Conservation (phyloP, 1,140 invertebrate genomes). For the Drosophila aff. region DNA sequence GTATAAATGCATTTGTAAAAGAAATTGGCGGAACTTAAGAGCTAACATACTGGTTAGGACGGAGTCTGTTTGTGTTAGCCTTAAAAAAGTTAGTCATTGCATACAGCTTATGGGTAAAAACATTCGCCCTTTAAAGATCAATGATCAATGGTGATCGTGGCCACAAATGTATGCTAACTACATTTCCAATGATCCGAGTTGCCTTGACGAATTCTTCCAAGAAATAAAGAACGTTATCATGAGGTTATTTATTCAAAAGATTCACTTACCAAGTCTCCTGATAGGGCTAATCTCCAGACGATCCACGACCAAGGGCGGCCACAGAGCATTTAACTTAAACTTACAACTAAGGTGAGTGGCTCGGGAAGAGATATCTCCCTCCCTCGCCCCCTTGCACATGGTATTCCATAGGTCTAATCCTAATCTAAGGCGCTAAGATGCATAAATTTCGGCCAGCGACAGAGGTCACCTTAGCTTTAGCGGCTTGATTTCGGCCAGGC, state of each 20-base stretch:
- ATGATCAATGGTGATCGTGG: background rate
- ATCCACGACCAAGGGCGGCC: too few relatives aligned
- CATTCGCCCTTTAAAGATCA: background rate
- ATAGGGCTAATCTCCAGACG: background rate
- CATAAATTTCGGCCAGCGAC: background rate
- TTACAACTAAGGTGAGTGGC: slow-evolving; percentile 5
- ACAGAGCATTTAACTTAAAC: slow-evolving; percentile 7
- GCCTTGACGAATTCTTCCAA: background rate
- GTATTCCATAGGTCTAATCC: slow-evolving; percentile 37
- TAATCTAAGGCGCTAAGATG: slow-evolving; percentile 14
- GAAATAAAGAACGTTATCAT: background rate
- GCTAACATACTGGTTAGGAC: slow-evolving; percentile 34
- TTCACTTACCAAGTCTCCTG: background rate
- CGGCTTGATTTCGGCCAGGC: slow-evolving; percentile 85
- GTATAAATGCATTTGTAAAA: slow-evolving; percentile 34
- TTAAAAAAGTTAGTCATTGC: background rate
- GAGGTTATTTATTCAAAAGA: background rate
- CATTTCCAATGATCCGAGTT: background rate
- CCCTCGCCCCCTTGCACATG: slow-evolving; percentile 45
- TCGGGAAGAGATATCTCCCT: background rate
- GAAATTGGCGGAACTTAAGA: slow-evolving; percentile 2
- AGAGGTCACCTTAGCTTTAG: slow-evolving; percentile 82
- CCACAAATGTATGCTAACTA: background rate
- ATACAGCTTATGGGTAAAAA: slow-evolving; percentile 1
- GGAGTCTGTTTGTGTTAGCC: slow-evolving; percentile 33